Percentiles rank a stretch among this genome's conserved stretches.
Evolutionary conservation across 2,113 vertebrate species (phyloP).

Genomic region (Solea solea): DNA sequence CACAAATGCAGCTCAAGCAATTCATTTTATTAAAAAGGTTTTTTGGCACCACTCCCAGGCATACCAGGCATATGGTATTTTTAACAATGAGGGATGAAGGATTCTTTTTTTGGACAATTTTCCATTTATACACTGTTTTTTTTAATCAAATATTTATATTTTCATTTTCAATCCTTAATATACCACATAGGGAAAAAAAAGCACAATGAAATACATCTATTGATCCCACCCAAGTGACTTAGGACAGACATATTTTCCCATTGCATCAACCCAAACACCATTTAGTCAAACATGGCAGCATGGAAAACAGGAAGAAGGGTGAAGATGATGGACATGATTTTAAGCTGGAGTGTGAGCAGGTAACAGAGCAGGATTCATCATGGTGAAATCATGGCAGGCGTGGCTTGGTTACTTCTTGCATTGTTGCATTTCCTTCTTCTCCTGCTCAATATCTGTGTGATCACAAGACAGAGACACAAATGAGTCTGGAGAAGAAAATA

Average conservation of each 20-base stretch:
- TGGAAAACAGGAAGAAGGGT: conserved; percentile 20
- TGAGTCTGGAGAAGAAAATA: background rate
- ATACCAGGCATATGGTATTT: no score
- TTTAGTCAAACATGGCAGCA: conserved; percentile 20
- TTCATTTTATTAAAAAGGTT: background rate
- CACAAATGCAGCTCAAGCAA: background rate
- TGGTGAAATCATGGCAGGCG: conserved; percentile 1
- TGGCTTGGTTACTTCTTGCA: conserved; percentile 40
- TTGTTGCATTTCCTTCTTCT: conserved; percentile 86
- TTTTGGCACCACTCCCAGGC: no score
- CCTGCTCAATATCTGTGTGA: conserved; percentile 84
- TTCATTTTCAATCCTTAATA: conserved; percentile 7
- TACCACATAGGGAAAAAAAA: conserved; percentile 27
- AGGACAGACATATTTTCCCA: conserved; percentile 23
- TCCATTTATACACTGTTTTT: conserved; percentile 19
- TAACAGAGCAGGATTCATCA: conserved; percentile 6
- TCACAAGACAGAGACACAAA: background rate
- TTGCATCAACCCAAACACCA: conserved; percentile 17
- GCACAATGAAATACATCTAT: conserved; percentile 14
- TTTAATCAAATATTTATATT: conserved; percentile 29
- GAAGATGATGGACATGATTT: conserved; percentile 10
- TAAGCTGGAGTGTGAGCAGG: conserved; percentile 11
- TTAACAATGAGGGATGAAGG: no score
- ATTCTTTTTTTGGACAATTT: no score
- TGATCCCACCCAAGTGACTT: conserved; percentile 39